phyloP scores from a whole-genome alignment of 2,113 vertebrate genomes.

The Xenopus laevis region DNA sequence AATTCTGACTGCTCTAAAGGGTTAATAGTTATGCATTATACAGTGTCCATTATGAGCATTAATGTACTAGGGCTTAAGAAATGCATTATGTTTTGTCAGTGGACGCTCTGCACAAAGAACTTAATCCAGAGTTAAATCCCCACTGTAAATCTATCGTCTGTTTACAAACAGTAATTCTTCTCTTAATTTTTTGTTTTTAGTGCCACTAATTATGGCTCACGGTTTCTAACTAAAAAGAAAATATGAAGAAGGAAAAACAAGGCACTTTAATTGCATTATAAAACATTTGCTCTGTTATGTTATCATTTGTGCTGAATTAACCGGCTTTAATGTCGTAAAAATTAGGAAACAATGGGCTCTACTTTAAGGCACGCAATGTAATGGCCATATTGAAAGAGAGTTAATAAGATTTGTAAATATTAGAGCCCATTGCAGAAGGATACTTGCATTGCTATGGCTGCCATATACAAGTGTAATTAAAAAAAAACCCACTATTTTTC shows the following conservation, averaged over 20 bases:
- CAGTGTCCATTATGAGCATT: slow-evolving; percentile 49
- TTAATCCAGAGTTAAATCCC: slow-evolving; percentile 56
- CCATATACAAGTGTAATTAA: slow-evolving; percentile 31
- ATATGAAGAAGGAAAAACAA: slow-evolving; percentile 12
- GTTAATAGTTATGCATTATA: slow-evolving; percentile 48
- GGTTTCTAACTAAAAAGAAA: slow-evolving; percentile 29
- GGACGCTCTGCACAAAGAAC: slow-evolving; percentile 42
- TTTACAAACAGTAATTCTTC: slow-evolving; percentile 53
- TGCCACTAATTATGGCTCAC: slow-evolving; percentile 64
- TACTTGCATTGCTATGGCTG: slow-evolving; percentile 24
- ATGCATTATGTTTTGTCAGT: slow-evolving; percentile 55
- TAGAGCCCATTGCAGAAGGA: background rate
- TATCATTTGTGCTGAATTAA: slow-evolving; percentile 56
- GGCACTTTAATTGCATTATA: slow-evolving; percentile 60
- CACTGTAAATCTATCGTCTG: slow-evolving; percentile 56
- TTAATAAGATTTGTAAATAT: slow-evolving; percentile 5
- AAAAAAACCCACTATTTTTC: slow-evolving; percentile 30
- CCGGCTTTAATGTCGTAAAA: slow-evolving; percentile 50
- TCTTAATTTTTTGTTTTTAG: slow-evolving; percentile 55
- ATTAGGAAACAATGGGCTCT: slow-evolving; percentile 55
- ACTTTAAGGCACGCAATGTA: slow-evolving; percentile 47
- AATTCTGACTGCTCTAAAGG: slow-evolving; percentile 8
- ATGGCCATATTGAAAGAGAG: background rate
- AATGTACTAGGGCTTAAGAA: slow-evolving; percentile 62
- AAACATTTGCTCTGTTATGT: slow-evolving; percentile 60